Evolutionary conservation across 35 echinoderm and acorn worm species (phyloP), one percentile per base, ranked within the genome.

Genomic region (Chiridota heheva): DNA sequence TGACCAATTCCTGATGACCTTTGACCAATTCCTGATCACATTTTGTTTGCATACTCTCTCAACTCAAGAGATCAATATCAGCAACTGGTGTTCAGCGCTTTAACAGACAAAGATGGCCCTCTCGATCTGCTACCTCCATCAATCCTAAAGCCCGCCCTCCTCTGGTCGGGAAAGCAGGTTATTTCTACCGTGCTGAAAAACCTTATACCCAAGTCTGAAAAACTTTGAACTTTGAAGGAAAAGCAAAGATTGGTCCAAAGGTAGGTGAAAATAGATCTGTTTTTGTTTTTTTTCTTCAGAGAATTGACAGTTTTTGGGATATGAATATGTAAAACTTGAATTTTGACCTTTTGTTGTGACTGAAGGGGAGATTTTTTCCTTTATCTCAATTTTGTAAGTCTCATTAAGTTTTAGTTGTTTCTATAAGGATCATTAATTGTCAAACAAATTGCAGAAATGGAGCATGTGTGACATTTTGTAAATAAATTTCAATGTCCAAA

Each of bases 131-230:
- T 98, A 26, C 95, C 89, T 44, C 95, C 95, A 31, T 20, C 84
- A 29, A 98, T 98, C 37, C 48, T 78, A 61, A 98, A 98, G 76
- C 95, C 95, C 7, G 73, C 63, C 73, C 45, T 57, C 61, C 78
- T 88, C 10, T 98, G 95, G 95, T 98, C 95, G 42, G 95, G 95
- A 29, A 98, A 98, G 65, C 95, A 98, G 67, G 89, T 98, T 1
- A 65, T 98, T 58, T 98, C 95, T 3, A 98, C 95, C 7, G 69
- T 98, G 55, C 38, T 98, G 16, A 66, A 85, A 41, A 98, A 98
- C 40, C 73, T 91, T 12, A 92, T 98, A 15, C 95, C 95, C 5
- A 74, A 98, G 18, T 34, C 73, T 5, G 81, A 79, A 16, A 51
- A 77, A 44, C 84, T 76, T 70, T 98, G 20, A 91, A 98, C 85